These are phyloP conservation scores for Liparis tanakae DNA, from an alignment of 2,797 vertebrate species.

Conservation along the genomic window DNA sequence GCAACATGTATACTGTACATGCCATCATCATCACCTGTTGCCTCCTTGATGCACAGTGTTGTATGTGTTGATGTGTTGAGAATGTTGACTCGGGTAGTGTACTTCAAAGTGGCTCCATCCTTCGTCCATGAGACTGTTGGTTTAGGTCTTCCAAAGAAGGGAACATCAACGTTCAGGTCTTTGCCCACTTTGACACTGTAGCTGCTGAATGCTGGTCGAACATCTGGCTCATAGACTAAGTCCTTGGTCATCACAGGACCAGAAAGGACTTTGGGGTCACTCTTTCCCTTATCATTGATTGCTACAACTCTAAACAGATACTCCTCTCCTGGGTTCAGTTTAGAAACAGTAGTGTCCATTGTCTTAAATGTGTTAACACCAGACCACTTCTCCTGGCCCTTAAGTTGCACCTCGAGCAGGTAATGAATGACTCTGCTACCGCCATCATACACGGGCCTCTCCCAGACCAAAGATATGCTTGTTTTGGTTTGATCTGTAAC, in stretches of 20 bases:
- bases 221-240: constrained; percentile 95
- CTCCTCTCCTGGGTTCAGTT: constrained; percentile 93
- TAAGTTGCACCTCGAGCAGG: constrained; percentile 95
- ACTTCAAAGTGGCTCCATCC: constrained; percentile 90
- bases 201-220: constrained; percentile 92
- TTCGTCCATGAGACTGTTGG: constrained; percentile 93
- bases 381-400: constrained; percentile 95
- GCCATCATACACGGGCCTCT: constrained; percentile 96
- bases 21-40: constrained; percentile 92
- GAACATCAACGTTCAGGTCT: constrained; percentile 92
- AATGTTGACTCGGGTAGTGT: constrained; percentile 94
- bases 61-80: constrained; percentile 86
- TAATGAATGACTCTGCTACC: constrained; percentile 97
- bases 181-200: constrained; percentile 95
- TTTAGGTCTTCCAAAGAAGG: constrained; percentile 93
- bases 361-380: constrained; percentile 92
- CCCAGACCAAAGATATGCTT: constrained; percentile 95
- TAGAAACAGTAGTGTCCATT: constrained; percentile 90
- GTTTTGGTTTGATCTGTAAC: constrained; percentile 96
- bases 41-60: constrained; percentile 92
- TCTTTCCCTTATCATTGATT: constrained; percentile 97
- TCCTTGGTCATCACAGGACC: constrained; percentile 95
- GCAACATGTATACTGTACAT: constrained; percentile 91
- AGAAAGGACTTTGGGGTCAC: constrained; percentile 94
- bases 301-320: constrained; percentile 96